Conservation (phyloP, 1,140 invertebrate species). For the Eulimnadia texana region DNA sequence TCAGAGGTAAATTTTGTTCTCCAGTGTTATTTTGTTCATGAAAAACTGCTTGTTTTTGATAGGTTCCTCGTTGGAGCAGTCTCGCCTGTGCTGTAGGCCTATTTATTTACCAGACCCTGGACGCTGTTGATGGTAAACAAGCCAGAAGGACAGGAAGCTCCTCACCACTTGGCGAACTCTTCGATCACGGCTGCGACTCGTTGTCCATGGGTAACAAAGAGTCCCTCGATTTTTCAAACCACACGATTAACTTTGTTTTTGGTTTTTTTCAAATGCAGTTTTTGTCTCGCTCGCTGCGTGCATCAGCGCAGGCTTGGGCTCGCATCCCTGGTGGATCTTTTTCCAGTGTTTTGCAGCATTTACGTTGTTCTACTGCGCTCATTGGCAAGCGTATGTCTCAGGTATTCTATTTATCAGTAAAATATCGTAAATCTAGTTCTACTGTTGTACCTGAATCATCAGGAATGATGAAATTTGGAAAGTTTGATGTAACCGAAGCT, state of each 20-base stretch:
- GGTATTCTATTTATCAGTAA: conserved; percentile 33
- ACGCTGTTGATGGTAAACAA: conserved; percentile 99
- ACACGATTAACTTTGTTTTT: background rate
- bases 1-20: conserved; percentile 32
- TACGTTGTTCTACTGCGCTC: conserved; percentile 91
- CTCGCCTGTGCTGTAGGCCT: conserved; percentile 80
- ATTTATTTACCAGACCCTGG: conserved; percentile 95
- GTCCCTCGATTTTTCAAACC: background rate
- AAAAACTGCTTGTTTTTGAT: conserved; percentile 19
- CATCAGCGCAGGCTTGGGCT: conserved; percentile 77
- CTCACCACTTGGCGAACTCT: conserved; percentile 92
- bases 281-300: conserved; percentile 90
- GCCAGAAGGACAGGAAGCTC: conserved; percentile 84
- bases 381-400: conserved; percentile 98
- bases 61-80: conserved; percentile 84
- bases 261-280: conserved; percentile 39
- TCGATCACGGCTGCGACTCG: conserved; percentile 99
- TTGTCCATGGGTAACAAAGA: conserved; percentile 71
- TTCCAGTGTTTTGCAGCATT: conserved; percentile 89
- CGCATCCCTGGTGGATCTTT: conserved; percentile 84
- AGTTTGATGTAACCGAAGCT: conserved; percentile 95
- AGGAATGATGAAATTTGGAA: conserved; percentile 80
- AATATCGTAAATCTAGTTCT: background rate
- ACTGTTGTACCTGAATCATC: conserved; percentile 18
- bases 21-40: conserved; percentile 82